These are phyloP conservation scores for Recurvirostra avosetta DNA, from an alignment of 2,113 vertebrate genomes.

Conservation along the genomic window DNA sequence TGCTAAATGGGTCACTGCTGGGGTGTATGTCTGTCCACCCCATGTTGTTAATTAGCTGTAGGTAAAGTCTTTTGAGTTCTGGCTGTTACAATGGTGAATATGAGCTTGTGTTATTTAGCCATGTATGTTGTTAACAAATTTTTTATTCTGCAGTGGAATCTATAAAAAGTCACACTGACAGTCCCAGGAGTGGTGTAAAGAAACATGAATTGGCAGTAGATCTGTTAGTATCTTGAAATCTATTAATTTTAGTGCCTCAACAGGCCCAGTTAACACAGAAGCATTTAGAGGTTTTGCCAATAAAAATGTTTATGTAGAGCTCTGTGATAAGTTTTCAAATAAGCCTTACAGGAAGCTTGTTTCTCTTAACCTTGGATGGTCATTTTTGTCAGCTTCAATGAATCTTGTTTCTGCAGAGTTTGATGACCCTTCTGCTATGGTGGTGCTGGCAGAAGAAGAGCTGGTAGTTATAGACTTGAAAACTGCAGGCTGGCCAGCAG, in stretches of 20 bases:
- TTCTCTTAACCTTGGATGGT: neutral
- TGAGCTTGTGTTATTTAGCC: neutral
- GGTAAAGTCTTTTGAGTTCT: neutral
- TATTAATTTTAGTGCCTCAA: neutral
- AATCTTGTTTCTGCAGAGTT: constrained; percentile 65
- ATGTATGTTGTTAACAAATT: neutral
- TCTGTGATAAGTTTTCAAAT: neutral
- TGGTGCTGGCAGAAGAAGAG: constrained; percentile 96
- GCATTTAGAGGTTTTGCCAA: neutral
- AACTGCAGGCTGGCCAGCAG: constrained; percentile 86
- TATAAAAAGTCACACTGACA: neutral
- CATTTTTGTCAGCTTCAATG: neutral
- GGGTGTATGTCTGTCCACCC: neutral
- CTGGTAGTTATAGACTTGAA: constrained; percentile 91
- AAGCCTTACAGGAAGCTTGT: neutral
- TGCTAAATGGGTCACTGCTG: constrained; percentile 46
- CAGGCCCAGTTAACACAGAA: neutral
- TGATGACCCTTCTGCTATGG: constrained; percentile 87
- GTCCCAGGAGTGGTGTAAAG: neutral
- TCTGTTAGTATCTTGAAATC: neutral
- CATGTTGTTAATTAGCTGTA: neutral
- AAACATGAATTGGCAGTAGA: neutral
- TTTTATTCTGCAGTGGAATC: neutral
- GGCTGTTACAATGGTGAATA: neutral
- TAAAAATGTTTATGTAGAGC: neutral